These are phyloP conservation scores for Pleuronectes platessa DNA, from an alignment of 2,113 vertebrate species.

Conservation along the genomic window DNA sequence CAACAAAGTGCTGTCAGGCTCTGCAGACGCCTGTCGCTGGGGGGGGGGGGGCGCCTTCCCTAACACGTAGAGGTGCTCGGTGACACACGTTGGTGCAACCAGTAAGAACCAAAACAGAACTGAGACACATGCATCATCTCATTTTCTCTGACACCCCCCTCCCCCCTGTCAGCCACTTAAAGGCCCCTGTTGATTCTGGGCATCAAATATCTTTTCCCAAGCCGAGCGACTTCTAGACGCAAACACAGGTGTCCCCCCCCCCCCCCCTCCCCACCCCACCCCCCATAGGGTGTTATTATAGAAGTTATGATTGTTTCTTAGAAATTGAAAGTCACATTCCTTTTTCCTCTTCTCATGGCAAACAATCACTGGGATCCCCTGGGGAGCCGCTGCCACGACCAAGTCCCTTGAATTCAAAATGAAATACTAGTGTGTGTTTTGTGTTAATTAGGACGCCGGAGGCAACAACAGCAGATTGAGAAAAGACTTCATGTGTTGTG, in stretches of 20 bases:
- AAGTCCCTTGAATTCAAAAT: neutral
- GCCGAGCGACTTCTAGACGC: neutral
- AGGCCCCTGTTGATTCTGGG: no score
- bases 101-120: neutral
- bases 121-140: neutral
- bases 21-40: no score
- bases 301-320: neutral
- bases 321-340: neutral
- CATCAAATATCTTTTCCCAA: no score
- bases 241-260: no score
- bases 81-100: neutral
- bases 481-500: neutral
- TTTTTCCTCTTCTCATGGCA: neutral
- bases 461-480: neutral
- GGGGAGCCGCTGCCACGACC: neutral
- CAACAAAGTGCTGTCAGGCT: no score
- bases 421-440: neutral
- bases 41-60: no score
- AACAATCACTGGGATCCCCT: no score
- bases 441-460: neutral
- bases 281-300: neutral
- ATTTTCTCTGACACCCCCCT: neutral
- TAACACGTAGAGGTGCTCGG: no score
- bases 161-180: neutral
- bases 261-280: no score